phyloP scores from a whole-genome alignment of 2,113 vertebrate genomes.

The Tautogolabrus adspersus region DNA sequence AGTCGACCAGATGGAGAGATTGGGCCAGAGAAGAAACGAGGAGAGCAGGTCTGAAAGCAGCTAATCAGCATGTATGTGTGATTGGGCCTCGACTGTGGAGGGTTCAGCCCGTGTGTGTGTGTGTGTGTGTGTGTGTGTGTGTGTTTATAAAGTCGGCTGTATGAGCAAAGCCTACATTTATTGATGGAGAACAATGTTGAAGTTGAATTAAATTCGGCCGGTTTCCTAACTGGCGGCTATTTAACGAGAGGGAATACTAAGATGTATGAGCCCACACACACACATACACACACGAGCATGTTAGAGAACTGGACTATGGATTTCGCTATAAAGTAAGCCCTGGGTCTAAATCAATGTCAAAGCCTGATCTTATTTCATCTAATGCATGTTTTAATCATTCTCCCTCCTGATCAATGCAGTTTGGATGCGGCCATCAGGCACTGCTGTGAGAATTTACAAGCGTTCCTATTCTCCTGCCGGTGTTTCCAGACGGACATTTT shows the following conservation, averaged over 20 bases:
- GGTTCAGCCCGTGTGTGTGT: background rate
- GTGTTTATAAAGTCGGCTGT: conserved; percentile 49
- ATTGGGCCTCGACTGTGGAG: conserved; percentile 27
- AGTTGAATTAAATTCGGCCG: conserved; percentile 56
- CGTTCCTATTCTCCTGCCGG: conserved; percentile 85
- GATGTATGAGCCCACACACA: background rate
- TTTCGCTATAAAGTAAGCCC: conserved; percentile 55
- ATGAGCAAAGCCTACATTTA: conserved; percentile 64
- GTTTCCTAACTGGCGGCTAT: conserved; percentile 60
- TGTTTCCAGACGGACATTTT: conserved; percentile 92
- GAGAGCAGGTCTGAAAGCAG: conserved; percentile 53
- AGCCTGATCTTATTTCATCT: conserved; percentile 91
- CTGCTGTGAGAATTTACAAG: conserved; percentile 93
- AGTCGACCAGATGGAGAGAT: conserved; percentile 71
- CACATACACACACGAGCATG: conserved; percentile 21
- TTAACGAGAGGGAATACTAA: conserved; percentile 51
- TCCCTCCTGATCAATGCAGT: conserved; percentile 92
- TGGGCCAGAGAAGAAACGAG: conserved; percentile 48
- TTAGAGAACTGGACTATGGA: conserved; percentile 45
- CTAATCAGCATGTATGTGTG: conserved; percentile 67
- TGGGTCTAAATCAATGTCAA: conserved; percentile 91
- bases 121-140: conserved; percentile 36
- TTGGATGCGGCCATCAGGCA: conserved; percentile 90
- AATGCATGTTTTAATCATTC: conserved; percentile 95
- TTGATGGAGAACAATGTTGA: conserved; percentile 59